These are phyloP conservation scores for Furnarius figulus DNA, from an alignment of 2,113 vertebrate genomes.

Conservation along the genomic window DNA sequence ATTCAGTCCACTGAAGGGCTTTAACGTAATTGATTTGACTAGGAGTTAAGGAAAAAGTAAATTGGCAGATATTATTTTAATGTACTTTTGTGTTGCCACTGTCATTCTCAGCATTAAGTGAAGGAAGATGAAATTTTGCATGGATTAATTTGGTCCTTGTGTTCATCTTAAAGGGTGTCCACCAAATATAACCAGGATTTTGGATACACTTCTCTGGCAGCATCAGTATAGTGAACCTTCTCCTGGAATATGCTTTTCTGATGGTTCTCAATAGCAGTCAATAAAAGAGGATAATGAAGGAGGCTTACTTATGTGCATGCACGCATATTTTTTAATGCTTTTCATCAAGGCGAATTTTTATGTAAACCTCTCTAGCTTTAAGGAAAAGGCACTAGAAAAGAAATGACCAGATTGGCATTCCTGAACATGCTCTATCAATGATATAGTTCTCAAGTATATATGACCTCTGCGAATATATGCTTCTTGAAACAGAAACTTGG, in stretches of 20 bases:
- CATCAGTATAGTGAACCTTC: rapidly evolving
- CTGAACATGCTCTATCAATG: neutral
- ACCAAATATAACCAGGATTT: neutral
- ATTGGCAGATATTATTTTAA: neutral
- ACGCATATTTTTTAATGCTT: neutral
- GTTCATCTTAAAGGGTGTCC: neutral
- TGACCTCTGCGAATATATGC: neutral
- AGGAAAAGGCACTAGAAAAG: neutral
- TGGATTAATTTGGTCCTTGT: neutral
- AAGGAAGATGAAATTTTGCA: neutral
- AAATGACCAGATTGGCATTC: rapidly evolving
- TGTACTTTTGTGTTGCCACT: neutral
- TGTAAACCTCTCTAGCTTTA: neutral
- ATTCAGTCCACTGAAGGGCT: neutral
- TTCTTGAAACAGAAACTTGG: neutral
- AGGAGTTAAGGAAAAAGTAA: neutral
- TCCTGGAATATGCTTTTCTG: neutral
- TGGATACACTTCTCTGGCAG: neutral
- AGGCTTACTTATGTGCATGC: neutral
- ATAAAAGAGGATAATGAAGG: neutral
- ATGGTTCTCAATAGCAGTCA: rapidly evolving
- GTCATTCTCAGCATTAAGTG: neutral
- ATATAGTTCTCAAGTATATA: neutral
- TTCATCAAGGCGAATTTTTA: neutral
- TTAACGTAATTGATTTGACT: neutral